phyloP scores from a whole-genome alignment of 2,113 vertebrate species.

The Lampris incognitus region DNA sequence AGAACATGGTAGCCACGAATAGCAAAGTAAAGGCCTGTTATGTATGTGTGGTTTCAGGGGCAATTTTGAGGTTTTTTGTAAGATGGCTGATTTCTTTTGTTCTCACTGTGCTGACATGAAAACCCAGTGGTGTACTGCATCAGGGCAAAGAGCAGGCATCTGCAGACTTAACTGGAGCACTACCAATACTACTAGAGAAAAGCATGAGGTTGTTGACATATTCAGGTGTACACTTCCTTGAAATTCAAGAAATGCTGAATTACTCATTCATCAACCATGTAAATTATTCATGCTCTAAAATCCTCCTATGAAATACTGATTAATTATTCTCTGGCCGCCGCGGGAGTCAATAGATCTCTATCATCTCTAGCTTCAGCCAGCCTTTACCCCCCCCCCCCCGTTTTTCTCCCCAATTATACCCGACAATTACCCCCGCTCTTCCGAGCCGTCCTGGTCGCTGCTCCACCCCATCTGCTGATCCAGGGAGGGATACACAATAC shows the following conservation, averaged over 20 bases:
- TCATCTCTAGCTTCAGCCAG: too few species aligned
- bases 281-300: too few species aligned
- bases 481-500: too few species aligned
- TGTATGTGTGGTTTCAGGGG: constrained; percentile 45
- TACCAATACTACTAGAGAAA: not conserved
- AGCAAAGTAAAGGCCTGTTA: constrained; percentile 32
- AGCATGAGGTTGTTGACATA: not conserved
- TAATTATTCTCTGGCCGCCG: too few species aligned
- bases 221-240: not conserved
- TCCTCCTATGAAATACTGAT: too few species aligned
- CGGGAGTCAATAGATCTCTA: not conserved
- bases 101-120: constrained; percentile 15
- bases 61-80: constrained; percentile 5
- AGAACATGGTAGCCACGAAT: constrained; percentile 20
- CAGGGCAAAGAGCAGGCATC: not conserved
- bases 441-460: too few species aligned
- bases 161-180: too few species aligned
- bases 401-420: too few species aligned
- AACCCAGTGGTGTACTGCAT: constrained; percentile 24
- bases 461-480: too few species aligned
- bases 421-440: too few species aligned
- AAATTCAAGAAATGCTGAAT: not conserved
- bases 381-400: not conserved
- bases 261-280: too few species aligned
- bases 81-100: constrained; percentile 13